Evolutionary conservation across 2,888 invertebrate species (phyloP), one percentile per base, ranked within the genome.

Genomic region (Cryptus armator): DNA sequence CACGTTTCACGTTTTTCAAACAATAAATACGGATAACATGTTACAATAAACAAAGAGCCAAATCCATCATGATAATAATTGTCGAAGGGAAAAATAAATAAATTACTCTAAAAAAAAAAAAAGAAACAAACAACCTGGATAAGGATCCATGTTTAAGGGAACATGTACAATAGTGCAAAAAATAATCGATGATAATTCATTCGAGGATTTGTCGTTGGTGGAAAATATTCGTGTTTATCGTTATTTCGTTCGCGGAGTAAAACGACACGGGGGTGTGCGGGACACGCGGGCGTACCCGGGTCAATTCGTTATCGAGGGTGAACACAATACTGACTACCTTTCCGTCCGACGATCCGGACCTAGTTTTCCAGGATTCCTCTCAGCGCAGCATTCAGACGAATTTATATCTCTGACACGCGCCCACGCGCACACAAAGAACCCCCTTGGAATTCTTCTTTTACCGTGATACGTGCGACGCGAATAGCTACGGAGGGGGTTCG

Each of bases 221-320:
- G 29, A 32, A 32, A 32, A 62, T 3, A 62, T 19, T 56, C 29
- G 12, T 12, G 29, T 32, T 14, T 62, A 29, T 29, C 14, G 62
- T 62, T 29, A 62, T 62, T 62, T 29, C 66, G 66, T 66, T 76
- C 66, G 66, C 24, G 64, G 43, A 66, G 76, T 37, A 51, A 12
- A 32, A 32, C 24, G 62, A 43, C n/a, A 48, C 48, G 64, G 48
- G 68, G 62, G 29, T 46, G 62, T 46, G 37, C 37, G 37, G 32
- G n/a, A 76, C 66, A 76, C 76, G 66, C 76, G 76, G 37, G 53
- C 56, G 64, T 29, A 24, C 51, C 51, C 51, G 53, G 43, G 66
- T 51, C 43, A 66, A 64, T 64, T 66, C 76, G 76, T 76, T 66
- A 51, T n/a, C 51, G 53, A 29, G 66, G 66, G 76, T 53, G 43